phyloP scores from a whole-genome alignment of 1,140 invertebrate genomes.

The Bactericera cockerelli region DNA sequence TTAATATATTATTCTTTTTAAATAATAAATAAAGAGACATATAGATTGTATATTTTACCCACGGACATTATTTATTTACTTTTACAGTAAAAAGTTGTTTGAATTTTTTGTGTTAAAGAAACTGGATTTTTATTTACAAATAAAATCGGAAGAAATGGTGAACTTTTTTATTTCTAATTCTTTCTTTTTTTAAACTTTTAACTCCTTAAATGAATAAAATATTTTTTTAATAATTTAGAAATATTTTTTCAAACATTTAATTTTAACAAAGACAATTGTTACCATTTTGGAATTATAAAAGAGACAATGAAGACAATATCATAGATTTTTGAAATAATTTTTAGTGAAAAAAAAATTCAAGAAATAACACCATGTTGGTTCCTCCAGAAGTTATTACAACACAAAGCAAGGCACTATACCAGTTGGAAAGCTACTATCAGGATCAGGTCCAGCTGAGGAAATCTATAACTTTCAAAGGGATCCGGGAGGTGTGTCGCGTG shows the following conservation, averaged over 20 bases:
- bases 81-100: slow-evolving; percentile 5
- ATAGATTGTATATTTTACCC: too few relatives aligned
- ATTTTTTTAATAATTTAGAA: too few relatives aligned
- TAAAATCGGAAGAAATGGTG: background rate
- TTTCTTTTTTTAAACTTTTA: too few relatives aligned
- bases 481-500: slow-evolving; percentile 84
- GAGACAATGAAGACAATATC: too few relatives aligned
- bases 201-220: too few relatives aligned
- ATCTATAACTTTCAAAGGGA: slow-evolving; percentile 65
- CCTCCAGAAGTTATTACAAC: slow-evolving; percentile 69
- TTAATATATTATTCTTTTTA: too few relatives aligned
- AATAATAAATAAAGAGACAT: background rate
- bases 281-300: too few relatives aligned
- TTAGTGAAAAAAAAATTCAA: slow-evolving; percentile 1
- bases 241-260: too few relatives aligned
- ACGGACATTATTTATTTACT: slow-evolving; percentile 4
- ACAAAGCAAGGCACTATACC: slow-evolving; percentile 77
- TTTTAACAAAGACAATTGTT: too few relatives aligned
- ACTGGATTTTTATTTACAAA: background rate
- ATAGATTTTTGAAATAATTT: background rate
- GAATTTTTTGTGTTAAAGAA: background rate
- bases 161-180: too few relatives aligned
- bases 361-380: slow-evolving; percentile 66
- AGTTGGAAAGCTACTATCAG: slow-evolving; percentile 86
- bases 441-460: slow-evolving; percentile 75